Percentiles rank a stretch among this genome's conserved stretches.
These are phyloP conservation scores for Danio rerio DNA, from an alignment of 2,113 vertebrate genomes.

Conservation along the genomic window DNA sequence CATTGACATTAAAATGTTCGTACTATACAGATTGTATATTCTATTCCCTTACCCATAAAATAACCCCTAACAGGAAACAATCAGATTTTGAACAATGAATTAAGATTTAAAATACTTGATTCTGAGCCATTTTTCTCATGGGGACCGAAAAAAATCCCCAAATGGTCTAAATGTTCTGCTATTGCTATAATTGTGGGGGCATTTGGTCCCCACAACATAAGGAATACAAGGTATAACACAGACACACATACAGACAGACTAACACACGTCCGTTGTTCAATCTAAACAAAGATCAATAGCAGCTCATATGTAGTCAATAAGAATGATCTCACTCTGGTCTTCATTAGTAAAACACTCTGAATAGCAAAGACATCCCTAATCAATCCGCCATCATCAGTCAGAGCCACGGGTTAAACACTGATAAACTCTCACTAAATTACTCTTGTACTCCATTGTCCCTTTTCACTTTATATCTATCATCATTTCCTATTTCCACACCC, in stretches of 20 bases:
- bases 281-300: conserved; percentile 80
- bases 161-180: too few relatives aligned
- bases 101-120: too few relatives aligned
- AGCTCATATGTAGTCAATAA: conserved; percentile 90
- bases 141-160: too few relatives aligned
- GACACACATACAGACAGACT: conserved; percentile 69
- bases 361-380: conserved; percentile 95
- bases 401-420: conserved; percentile 77
- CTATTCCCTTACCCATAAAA: too few relatives aligned
- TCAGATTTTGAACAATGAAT: too few relatives aligned
- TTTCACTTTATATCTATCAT: conserved; percentile 36
- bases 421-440: conserved; percentile 68
- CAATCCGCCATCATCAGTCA: conserved; percentile 82
- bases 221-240: background rate
- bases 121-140: too few relatives aligned
- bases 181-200: too few relatives aligned
- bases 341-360: conserved; percentile 98
- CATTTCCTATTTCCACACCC: conserved; percentile 62
- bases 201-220: too few relatives aligned
- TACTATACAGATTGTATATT: too few relatives aligned
- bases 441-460: background rate
- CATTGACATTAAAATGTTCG: too few relatives aligned
- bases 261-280: background rate
- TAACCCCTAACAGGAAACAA: too few relatives aligned
- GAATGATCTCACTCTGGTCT: conserved; percentile 94